These are phyloP conservation scores for Cistogaster globosa DNA, from an alignment of 2,888 invertebrate genomes.

Conservation along the genomic window DNA sequence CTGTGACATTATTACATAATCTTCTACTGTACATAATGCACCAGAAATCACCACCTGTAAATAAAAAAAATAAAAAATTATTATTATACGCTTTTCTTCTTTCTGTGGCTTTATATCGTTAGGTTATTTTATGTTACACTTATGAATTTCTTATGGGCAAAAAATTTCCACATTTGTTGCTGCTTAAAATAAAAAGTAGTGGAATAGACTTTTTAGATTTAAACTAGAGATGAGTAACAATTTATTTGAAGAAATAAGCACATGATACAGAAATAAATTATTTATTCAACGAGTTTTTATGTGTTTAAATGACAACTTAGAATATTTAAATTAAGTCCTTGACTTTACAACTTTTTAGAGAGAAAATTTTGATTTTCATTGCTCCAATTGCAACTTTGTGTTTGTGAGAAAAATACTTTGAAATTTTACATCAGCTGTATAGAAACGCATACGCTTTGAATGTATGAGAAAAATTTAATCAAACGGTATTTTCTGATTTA, in stretches of 20 bases:
- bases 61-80: neutral
- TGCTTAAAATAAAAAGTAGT: no score
- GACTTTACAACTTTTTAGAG: no score
- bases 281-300: no score
- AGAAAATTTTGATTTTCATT: conserved; percentile 1
- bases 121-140: neutral
- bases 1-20: conserved; percentile 83
- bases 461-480: neutral
- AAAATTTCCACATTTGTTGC: neutral
- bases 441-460: neutral
- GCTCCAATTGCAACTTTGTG: conserved; percentile 5
- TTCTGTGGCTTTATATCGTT: neutral
- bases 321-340: no score
- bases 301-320: no score
- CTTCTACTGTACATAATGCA: conserved; percentile 83
- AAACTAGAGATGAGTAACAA: no score
- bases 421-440: no score
- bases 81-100: neutral
- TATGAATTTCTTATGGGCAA: neutral
- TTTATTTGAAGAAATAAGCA: no score
- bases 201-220: no score
- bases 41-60: conserved; percentile 83
- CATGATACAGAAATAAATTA: no score
- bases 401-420: neutral
- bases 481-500: conserved; percentile 35